Evolutionary conservation across 2,797 vertebrate species (phyloP).

Genomic region (Tachyglossus aculeatus): DNA sequence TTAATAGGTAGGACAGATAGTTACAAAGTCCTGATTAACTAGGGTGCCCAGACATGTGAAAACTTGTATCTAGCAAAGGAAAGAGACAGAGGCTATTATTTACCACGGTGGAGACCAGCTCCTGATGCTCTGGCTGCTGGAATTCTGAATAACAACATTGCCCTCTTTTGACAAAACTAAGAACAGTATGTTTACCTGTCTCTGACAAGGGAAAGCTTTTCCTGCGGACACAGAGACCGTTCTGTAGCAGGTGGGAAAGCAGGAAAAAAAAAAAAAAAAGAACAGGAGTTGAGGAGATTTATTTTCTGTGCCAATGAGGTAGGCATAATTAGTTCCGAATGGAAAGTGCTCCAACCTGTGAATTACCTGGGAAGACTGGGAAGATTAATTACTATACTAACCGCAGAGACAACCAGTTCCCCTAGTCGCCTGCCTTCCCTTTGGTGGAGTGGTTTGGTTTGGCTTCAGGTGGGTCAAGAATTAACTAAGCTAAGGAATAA

Average conservation of each 20-base stretch:
- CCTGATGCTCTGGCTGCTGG: not conserved
- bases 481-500: constrained; percentile 13
- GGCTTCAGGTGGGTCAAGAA: too few species aligned
- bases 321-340: not conserved
- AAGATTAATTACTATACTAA: not conserved
- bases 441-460: constrained; percentile 27
- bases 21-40: constrained; percentile 74
- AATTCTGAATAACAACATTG: constrained; percentile 75
- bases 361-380: not conserved
- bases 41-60: constrained; percentile 61
- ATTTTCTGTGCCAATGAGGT: not conserved
- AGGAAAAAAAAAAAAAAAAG: constrained; percentile 26
- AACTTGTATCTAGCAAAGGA: constrained; percentile 62
- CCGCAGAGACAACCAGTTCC: not conserved
- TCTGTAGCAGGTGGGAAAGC: constrained; percentile 34
- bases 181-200: constrained; percentile 48
- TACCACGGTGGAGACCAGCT: constrained; percentile 37
- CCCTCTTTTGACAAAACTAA: constrained; percentile 73
- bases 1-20: constrained; percentile 73
- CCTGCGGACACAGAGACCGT: constrained; percentile 43
- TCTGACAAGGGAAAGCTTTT: constrained; percentile 50
- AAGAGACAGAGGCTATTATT: constrained; percentile 62
- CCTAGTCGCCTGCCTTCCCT: constrained; percentile 18
- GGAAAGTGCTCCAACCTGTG: not conserved
- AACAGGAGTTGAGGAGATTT: not conserved